Conservation (phyloP, 2,113 vertebrate genomes). For the Odontophorus gujanensis region DNA sequence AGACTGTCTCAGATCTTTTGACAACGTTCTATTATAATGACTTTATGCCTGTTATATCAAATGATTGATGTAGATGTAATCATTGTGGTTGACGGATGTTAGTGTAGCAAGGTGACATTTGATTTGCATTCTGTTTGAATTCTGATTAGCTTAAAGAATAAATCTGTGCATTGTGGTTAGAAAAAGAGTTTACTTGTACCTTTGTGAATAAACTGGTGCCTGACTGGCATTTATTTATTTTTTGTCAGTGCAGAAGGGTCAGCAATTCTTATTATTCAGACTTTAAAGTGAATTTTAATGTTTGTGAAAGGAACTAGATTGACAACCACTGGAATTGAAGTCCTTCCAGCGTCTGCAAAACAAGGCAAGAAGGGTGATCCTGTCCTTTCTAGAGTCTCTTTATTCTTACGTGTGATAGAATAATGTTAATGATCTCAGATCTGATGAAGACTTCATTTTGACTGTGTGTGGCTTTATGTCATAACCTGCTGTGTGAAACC, state of each 20-base stretch:
- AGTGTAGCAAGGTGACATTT: slow-evolving; percentile 40
- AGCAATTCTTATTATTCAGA: slow-evolving; percentile 45
- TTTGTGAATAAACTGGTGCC: slow-evolving; percentile 11
- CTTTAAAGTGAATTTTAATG: slow-evolving; percentile 52
- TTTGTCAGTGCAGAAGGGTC: slow-evolving; percentile 53
- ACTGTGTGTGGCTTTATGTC: neutral
- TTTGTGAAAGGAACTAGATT: slow-evolving; percentile 6
- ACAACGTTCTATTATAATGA: slow-evolving; percentile 49
- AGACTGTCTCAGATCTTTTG: slow-evolving; percentile 50
- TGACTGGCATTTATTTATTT: slow-evolving; percentile 59
- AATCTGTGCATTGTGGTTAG: neutral
- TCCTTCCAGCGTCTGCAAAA: neutral
- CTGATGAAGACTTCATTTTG: neutral
- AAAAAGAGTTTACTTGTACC: slow-evolving; percentile 20
- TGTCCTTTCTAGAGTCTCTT: neutral
- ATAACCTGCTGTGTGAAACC: neutral
- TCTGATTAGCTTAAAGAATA: slow-evolving; percentile 42
- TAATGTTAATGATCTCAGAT: neutral
- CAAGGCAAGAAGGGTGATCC: neutral
- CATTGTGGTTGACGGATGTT: slow-evolving; percentile 48
- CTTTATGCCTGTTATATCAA: slow-evolving; percentile 54
- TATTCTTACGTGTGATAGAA: neutral
- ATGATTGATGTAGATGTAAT: slow-evolving; percentile 67
- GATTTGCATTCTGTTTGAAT: slow-evolving; percentile 54
- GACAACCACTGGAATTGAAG: slow-evolving; percentile 12